Evolutionary conservation across 1,140 invertebrate species (phyloP), one percentile per base, ranked within the genome.

Genomic region (Drosophila teissieri): DNA sequence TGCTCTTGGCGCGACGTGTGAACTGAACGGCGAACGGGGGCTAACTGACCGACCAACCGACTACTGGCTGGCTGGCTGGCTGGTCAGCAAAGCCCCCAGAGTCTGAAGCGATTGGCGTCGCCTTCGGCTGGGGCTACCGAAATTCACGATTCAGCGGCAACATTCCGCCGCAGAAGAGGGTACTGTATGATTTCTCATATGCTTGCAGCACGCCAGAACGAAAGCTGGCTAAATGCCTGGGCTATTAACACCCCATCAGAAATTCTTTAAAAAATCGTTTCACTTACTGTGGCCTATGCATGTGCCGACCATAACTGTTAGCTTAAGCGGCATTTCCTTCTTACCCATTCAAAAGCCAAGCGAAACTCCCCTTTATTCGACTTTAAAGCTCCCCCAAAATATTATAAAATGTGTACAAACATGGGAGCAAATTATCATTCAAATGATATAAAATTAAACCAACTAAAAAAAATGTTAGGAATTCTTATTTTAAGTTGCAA

Each of bases 1-100:
- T 31, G 15, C 17, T 52, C 49, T 52, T 19, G 31, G 31, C 49
- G 63, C 84, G 27, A 81, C 36, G 49, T 52, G 49, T 36, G 49
- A 52, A 36, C 49, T 52, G 49, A 52, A 14, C 49, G 49, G 31
- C 49, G 49, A 17, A 52, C 49, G 49, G 49, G 36, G 60, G 49
- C 60, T 56, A 56, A 56, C 54, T 56, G 39, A 56, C 37, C 24
- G 58, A 57, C 37, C 24, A 40, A 57, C 24, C 31, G 31, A 31
- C 31, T 31, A 10, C 3, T 27, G 56, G 31, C 51, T 65, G 31
- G 37, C 19, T 19, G 19, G 19, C 19, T 27, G 56, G 31, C 63
- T 54, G 61, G 46, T 15, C 64, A 65, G 37, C 40, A 31, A 34
- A 52, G 17, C 24, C 48, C 48, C 64, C 61, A 65, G 61, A 63